A percentile compares a stretch with the other conserved stretches of the same genome.
Conservation (phyloP, 92 coral and sea anemone genomes). For the Umimayanthus chanpuru region DNA sequence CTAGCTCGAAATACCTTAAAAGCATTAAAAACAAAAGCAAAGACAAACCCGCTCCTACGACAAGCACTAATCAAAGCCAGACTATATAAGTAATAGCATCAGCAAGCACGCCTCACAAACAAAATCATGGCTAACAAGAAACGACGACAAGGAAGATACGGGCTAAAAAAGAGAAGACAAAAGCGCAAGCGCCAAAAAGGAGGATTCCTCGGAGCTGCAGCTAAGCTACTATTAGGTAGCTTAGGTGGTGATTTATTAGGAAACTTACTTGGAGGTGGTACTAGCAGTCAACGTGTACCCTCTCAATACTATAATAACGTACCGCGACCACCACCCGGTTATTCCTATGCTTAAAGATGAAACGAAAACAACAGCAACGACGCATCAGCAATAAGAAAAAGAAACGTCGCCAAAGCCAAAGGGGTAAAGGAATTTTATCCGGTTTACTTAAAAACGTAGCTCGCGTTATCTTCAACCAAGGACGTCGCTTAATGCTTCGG, state of each 20-base stretch:
- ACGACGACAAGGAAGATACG: no score
- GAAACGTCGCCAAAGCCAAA: constrained; percentile 12
- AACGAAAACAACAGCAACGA: constrained; percentile 5
- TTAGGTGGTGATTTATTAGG: no score
- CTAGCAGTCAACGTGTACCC: constrained; percentile 10
- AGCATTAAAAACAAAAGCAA: no score
- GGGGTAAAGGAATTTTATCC: constrained; percentile 1
- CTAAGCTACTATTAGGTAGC: no score
- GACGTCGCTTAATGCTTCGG: constrained; percentile 13
- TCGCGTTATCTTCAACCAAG: constrained; percentile 11
- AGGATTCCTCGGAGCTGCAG: no score
- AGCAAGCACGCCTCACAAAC: neutral
- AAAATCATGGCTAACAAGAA: no score
- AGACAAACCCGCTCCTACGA: no score
- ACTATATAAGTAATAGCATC: no score
- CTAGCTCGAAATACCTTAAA: no score
- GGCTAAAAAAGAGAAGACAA: no score
- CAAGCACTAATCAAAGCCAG: neutral
- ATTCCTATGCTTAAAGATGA: constrained; percentile 10
- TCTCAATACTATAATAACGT: constrained; percentile 12
- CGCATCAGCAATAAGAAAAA: neutral
- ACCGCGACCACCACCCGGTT: constrained; percentile 1
- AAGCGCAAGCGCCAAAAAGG: no score
- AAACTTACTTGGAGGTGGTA: constrained; percentile 13
- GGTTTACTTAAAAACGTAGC: constrained; percentile 10